Evolutionary conservation across 2,797 vertebrate species (phyloP).

Genomic region (Antennarius maculatus): DNA sequence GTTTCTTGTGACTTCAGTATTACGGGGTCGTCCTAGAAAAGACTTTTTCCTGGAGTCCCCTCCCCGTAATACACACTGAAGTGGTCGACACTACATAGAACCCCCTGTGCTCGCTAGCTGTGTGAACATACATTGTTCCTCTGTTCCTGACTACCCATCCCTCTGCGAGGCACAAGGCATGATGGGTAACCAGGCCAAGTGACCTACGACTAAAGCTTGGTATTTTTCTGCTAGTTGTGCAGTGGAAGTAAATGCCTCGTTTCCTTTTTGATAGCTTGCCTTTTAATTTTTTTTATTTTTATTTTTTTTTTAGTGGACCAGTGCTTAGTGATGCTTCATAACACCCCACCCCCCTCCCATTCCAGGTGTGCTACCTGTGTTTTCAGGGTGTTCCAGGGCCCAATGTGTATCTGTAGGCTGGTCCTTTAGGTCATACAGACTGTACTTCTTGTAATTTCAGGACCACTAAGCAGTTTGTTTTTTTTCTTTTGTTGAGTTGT

Average conservation of each 20-base stretch:
- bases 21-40: constrained; percentile 62
- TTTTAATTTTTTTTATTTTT: not conserved
- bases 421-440: constrained; percentile 77
- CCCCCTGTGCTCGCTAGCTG: constrained; percentile 58
- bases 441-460: constrained; percentile 73
- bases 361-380: constrained; percentile 73
- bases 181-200: constrained; percentile 66
- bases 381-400: constrained; percentile 70
- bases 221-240: constrained; percentile 79
- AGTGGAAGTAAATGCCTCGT: constrained; percentile 75
- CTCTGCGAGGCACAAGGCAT: constrained; percentile 57
- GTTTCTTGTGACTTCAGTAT: constrained; percentile 61
- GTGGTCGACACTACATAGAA: constrained; percentile 74
- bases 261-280: constrained; percentile 59
- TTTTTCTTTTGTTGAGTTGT: constrained; percentile 21
- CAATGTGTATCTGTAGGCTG: constrained; percentile 79
- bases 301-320: constrained; percentile 67
- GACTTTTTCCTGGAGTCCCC: constrained; percentile 59
- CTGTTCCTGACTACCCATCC: constrained; percentile 61
- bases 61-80: constrained; percentile 65
- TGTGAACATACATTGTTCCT: constrained; percentile 66
- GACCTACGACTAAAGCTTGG: constrained; percentile 64
- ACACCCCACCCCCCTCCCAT: constrained; percentile 50
- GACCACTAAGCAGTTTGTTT: constrained; percentile 76
- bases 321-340: constrained; percentile 74